phyloP scores from a whole-genome alignment of 2,113 vertebrate species.

The Psilopogon haemacephalus region DNA sequence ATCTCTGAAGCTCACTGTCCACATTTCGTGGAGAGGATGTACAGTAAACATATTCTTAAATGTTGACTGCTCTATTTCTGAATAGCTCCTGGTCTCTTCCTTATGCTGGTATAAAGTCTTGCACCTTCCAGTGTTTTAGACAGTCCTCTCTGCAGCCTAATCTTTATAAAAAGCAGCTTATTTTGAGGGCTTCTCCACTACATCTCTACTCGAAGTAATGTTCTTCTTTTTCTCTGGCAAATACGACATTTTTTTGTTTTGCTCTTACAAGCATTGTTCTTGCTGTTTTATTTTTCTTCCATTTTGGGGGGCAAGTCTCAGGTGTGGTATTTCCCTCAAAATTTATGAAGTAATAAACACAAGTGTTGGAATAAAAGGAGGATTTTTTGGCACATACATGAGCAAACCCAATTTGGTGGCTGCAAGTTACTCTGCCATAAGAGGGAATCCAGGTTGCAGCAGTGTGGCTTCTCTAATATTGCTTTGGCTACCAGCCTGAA shows the following conservation, averaged over 20 bases:
- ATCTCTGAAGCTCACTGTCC: not conserved
- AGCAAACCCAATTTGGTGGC: not conserved
- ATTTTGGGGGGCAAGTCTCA: not conserved
- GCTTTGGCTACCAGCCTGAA: not conserved
- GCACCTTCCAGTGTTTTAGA: not conserved
- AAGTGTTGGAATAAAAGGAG: not conserved
- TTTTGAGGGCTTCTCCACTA: not conserved
- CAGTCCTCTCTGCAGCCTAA: not conserved
- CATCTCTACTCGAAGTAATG: not conserved
- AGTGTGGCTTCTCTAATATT: not conserved
- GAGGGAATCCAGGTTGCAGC: not conserved
- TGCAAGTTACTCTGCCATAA: not conserved
- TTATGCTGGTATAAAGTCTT: not conserved
- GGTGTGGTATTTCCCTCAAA: not conserved
- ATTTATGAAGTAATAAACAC: not conserved
- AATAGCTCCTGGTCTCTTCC: not conserved
- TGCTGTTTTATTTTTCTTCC: not conserved
- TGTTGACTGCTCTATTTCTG: not conserved
- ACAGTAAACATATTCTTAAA: not conserved
- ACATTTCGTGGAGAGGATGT: not conserved
- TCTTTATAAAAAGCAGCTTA: not conserved
- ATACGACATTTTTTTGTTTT: not conserved
- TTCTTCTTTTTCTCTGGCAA: not conserved
- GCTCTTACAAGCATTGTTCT: not conserved
- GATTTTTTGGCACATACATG: not conserved